Percentiles rank a stretch among this genome's conserved stretches.
These are phyloP conservation scores for Anthophora plumipes DNA, from an alignment of 2,888 invertebrate species.

Conservation along the genomic window DNA sequence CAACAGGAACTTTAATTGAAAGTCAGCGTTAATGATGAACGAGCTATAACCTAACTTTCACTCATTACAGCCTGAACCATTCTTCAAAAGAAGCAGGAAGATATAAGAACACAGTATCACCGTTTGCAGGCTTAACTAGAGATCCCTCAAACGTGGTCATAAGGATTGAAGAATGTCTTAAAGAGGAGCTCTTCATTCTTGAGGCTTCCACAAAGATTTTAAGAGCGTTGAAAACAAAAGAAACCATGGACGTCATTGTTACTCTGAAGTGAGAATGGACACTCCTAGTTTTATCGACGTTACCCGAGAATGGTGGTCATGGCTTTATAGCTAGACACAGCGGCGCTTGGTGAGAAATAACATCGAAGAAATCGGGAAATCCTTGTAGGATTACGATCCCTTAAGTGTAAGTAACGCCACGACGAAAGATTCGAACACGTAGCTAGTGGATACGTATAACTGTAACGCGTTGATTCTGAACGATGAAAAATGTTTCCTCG, in stretches of 20 bases:
- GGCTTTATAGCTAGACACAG: neutral
- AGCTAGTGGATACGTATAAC: constrained; percentile 58
- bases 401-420: constrained; percentile 72
- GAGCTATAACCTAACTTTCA: constrained; percentile 6
- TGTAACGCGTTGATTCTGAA: constrained; percentile 42
- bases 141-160: constrained; percentile 8
- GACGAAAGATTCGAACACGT: constrained; percentile 60
- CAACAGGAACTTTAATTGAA: neutral
- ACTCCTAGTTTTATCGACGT: constrained; percentile 39
- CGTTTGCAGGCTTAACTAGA: constrained; percentile 12
- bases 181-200: constrained; percentile 15
- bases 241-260: constrained; percentile 23
- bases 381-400: constrained; percentile 64
- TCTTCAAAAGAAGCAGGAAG: neutral
- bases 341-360: constrained; percentile 61
- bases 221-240: constrained; percentile 41
- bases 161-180: neutral
- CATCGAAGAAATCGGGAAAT: constrained; percentile 66
- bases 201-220: neutral
- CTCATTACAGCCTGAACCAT: neutral
- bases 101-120: constrained; percentile 9
- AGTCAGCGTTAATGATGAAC: neutral
- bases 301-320: constrained; percentile 3
- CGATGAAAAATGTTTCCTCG: constrained; percentile 60
- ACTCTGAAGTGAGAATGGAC: constrained; percentile 45